Evolutionary conservation across 2,888 invertebrate species (phyloP).

Genomic region (Ephialtes manifestator): DNA sequence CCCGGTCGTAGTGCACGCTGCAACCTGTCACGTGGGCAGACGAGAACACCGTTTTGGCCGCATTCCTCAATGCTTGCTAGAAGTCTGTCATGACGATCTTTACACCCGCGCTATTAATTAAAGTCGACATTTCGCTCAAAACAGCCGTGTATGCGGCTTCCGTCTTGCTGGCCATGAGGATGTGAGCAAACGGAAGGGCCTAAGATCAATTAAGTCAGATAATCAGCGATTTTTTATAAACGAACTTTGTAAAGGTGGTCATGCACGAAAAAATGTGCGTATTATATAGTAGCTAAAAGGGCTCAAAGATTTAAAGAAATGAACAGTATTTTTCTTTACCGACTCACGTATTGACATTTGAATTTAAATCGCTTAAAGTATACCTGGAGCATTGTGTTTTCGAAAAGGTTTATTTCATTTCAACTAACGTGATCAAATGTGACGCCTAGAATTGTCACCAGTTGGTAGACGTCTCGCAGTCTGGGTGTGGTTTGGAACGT

Average conservation of each 20-base stretch:
- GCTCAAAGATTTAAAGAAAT: background rate
- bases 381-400: background rate
- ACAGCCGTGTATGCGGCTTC: constrained; percentile 21
- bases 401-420: background rate
- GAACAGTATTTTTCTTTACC: background rate
- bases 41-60: background rate
- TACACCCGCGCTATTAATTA: background rate
- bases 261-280: background rate
- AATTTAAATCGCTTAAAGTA: background rate
- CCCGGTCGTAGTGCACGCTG: constrained; percentile 44
- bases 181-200: constrained; percentile 37
- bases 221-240: background rate
- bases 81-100: too few species aligned
- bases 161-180: constrained; percentile 24
- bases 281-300: background rate
- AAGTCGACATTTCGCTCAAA: background rate
- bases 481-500: constrained; percentile 54
- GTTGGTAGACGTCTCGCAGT: constrained; percentile 22
- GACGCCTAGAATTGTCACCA: constrained; percentile 42
- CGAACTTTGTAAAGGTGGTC: background rate
- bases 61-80: constrained; percentile 43
- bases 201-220: background rate
- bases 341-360: background rate
- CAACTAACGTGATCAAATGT: constrained; percentile 39
- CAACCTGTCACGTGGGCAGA: constrained; percentile 30